phyloP scores from a whole-genome alignment of 2,888 invertebrate species.

The Sinodicranocentrus sp. region DNA sequence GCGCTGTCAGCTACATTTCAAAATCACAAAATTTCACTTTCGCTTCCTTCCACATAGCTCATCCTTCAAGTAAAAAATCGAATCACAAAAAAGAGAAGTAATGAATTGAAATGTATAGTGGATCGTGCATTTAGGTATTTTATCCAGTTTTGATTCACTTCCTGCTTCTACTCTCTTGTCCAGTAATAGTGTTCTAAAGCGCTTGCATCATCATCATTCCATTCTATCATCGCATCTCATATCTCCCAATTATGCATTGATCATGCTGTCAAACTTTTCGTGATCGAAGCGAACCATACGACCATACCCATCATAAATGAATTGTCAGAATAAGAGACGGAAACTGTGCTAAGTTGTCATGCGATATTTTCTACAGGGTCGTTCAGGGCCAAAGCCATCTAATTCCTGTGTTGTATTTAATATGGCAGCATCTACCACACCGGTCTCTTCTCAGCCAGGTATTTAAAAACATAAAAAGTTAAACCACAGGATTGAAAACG shows the following conservation, averaged over 20 bases:
- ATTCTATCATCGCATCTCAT: not conserved
- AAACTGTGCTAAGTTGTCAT: constrained; percentile 43
- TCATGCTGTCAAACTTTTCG: constrained; percentile 26
- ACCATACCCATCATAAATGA: constrained; percentile 17
- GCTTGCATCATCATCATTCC: not conserved
- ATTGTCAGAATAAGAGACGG: constrained; percentile 20
- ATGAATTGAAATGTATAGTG: too few species aligned
- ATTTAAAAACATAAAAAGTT: not conserved
- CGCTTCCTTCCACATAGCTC: too few species aligned
- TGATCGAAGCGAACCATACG: constrained; percentile 41
- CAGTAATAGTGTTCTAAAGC: constrained; percentile 35
- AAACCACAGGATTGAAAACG: not conserved
- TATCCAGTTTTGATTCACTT: constrained; percentile 43
- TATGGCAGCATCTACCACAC: too few species aligned
- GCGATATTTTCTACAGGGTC: constrained; percentile 51
- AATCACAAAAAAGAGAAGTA: too few species aligned
- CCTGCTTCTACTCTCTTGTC: constrained; percentile 34
- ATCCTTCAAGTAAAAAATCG: too few species aligned
- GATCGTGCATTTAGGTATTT: too few species aligned
- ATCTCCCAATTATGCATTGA: not conserved
- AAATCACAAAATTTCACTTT: too few species aligned
- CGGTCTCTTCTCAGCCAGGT: too few species aligned
- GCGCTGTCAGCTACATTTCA: too few species aligned
- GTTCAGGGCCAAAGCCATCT: constrained; percentile 61
- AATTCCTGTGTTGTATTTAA: too few species aligned